Percentiles rank a stretch among this genome's conserved stretches.
These are phyloP conservation scores for Aldabrachelys gigantea DNA, from an alignment of 2,113 vertebrate genomes.

Conservation along the genomic window DNA sequence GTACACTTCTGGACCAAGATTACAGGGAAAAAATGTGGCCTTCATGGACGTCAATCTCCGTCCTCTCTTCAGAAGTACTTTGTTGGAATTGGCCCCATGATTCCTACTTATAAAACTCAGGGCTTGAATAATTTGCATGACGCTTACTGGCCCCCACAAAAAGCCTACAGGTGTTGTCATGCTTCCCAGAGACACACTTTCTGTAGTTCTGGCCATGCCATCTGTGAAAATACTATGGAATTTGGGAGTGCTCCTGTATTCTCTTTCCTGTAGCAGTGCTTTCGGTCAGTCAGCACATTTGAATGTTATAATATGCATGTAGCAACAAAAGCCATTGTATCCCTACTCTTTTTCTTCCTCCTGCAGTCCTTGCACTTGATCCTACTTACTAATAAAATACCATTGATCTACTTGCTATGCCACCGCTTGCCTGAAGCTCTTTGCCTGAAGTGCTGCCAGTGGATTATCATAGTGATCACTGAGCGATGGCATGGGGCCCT, in stretches of 20 bases:
- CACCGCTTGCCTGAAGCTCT: rapidly evolving
- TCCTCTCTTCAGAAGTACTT: background rate
- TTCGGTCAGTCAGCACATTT: background rate
- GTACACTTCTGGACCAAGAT: background rate
- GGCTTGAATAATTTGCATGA: background rate
- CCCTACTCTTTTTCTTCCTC: background rate
- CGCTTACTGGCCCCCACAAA: background rate
- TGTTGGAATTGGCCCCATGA: background rate
- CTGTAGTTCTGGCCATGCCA: background rate
- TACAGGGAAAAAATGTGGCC: background rate
- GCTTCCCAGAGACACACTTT: rapidly evolving
- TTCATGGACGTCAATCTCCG: background rate
- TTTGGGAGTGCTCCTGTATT: background rate
- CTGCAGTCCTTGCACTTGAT: background rate
- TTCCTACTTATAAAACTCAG: background rate
- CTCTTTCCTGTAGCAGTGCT: background rate
- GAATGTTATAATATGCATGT: background rate
- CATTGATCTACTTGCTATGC: background rate
- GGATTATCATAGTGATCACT: background rate
- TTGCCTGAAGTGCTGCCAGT: background rate
- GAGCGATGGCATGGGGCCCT: background rate
- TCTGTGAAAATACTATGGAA: background rate
- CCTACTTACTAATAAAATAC: rapidly evolving
- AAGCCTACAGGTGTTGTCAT: background rate
- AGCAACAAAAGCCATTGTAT: rapidly evolving